Percentiles rank a stretch among this genome's conserved stretches.
Evolutionary conservation across 1,140 invertebrate genomes (phyloP).

Genomic region (Capitella teleta): DNA sequence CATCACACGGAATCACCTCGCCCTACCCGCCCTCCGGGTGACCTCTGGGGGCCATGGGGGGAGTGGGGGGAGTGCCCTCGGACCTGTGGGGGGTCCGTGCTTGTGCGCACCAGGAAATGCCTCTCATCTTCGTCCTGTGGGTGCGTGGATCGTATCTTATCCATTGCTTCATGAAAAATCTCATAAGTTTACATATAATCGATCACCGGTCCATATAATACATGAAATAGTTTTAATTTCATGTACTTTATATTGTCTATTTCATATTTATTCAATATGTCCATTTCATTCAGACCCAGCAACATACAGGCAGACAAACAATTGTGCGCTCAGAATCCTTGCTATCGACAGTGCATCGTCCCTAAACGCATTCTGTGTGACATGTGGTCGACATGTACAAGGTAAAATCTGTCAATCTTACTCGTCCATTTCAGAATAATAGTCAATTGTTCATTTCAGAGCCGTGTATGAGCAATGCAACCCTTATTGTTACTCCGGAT

Average conservation of each 20-base stretch:
- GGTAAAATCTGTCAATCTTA: neutral
- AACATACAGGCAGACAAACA: neutral
- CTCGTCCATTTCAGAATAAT: neutral
- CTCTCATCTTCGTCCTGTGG: constrained; percentile 1
- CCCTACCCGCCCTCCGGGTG: neutral
- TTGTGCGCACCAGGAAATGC: constrained; percentile 5
- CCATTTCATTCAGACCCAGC: neutral
- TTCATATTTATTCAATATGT: neutral
- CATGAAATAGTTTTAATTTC: neutral
- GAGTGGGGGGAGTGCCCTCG: constrained; percentile 5
- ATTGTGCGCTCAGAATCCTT: neutral
- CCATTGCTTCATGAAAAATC: neutral
- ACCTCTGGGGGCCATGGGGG: constrained; percentile 7
- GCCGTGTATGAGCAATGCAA: constrained; percentile 3
- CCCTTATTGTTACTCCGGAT: neutral
- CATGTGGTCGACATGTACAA: constrained; percentile 5
- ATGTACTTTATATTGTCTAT: neutral
- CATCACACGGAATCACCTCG: neutral
- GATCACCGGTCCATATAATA: neutral
- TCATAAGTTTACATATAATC: neutral
- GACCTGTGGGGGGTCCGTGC: constrained; percentile 7
- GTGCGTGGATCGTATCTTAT: constrained; percentile 1
- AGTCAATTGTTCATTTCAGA: neutral
- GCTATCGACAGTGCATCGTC: neutral
- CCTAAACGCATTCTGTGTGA: constrained; percentile 5